Percentiles rank a stretch among this genome's conserved stretches.
phyloP scores from a whole-genome alignment of 2,888 invertebrate genomes.

The Volucella zonaria region DNA sequence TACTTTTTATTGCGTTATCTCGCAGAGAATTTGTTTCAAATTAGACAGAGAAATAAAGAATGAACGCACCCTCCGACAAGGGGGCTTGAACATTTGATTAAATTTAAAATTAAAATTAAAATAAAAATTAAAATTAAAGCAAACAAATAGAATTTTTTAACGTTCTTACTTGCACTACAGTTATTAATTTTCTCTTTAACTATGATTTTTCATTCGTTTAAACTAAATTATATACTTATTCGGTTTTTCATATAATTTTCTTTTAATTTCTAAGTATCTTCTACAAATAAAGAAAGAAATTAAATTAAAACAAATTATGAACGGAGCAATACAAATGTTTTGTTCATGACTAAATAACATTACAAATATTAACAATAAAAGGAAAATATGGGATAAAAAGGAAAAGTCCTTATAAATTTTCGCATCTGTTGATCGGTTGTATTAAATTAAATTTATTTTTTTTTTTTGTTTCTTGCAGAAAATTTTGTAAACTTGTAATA shows the following conservation, averaged over 20 bases:
- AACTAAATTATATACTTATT: neutral
- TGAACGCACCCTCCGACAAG: neutral
- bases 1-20: constrained; percentile 63
- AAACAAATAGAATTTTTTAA: constrained; percentile 25
- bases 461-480: constrained; percentile 30
- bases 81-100: neutral
- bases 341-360: no score
- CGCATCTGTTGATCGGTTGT: neutral
- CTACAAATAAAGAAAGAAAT: neutral
- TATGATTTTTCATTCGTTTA: neutral
- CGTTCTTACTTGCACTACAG: constrained; percentile 28
- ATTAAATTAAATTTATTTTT: neutral
- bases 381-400: no score
- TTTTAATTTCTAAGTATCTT: neutral
- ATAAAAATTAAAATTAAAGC: constrained; percentile 26
- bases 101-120: constrained; percentile 45
- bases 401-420: no score
- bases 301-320: neutral
- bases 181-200: constrained; percentile 27
- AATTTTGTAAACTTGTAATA: constrained; percentile 53
- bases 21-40: constrained; percentile 53
- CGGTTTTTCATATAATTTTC: constrained; percentile 12
- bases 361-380: no score
- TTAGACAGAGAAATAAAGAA: constrained; percentile 32
- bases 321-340: no score